phyloP scores from a whole-genome alignment of 2,113 vertebrate genomes.

The Pleuronectes platessa region DNA sequence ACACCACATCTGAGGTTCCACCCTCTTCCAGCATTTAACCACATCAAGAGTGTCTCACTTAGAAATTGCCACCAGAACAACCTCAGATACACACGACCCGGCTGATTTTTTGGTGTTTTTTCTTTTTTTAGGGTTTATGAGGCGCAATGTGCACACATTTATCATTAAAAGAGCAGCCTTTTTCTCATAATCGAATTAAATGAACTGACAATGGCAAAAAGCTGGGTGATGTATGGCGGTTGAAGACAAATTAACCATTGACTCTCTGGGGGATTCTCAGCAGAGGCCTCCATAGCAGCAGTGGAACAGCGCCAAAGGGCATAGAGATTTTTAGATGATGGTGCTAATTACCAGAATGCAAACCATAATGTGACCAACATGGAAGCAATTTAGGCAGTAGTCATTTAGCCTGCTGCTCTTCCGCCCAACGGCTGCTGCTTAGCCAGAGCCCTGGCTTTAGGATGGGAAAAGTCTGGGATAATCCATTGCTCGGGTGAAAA shows the following conservation, averaged over 20 bases:
- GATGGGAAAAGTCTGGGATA: conserved; percentile 73
- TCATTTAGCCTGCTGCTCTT: conserved; percentile 88
- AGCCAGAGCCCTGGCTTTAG: conserved; percentile 68
- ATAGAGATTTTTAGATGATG: conserved; percentile 89
- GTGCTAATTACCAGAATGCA: conserved; percentile 91
- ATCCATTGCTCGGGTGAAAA: conserved; percentile 43
- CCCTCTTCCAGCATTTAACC: conserved; percentile 85
- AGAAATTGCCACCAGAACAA: conserved; percentile 85
- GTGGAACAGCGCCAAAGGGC: conserved; percentile 87
- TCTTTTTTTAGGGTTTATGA: conserved; percentile 64
- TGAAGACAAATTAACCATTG: conserved; percentile 76
- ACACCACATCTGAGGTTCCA: conserved; percentile 88
- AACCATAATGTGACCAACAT: conserved; percentile 89
- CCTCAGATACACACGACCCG: conserved; percentile 76
- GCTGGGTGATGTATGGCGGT: conserved; percentile 77
- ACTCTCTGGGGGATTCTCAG: conserved; percentile 77
- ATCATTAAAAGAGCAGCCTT: conserved; percentile 63
- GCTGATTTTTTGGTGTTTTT: conserved; percentile 79
- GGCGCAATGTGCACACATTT: conserved; percentile 64
- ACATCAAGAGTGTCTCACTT: conserved; percentile 86
- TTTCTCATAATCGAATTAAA: conserved; percentile 63
- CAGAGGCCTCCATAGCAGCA: conserved; percentile 71
- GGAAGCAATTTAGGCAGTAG: conserved; percentile 90
- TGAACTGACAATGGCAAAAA: conserved; percentile 70
- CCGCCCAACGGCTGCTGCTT: conserved; percentile 84